phyloP scores from a whole-genome alignment of 1,140 invertebrate species.

The Trachelipus rathkii region DNA sequence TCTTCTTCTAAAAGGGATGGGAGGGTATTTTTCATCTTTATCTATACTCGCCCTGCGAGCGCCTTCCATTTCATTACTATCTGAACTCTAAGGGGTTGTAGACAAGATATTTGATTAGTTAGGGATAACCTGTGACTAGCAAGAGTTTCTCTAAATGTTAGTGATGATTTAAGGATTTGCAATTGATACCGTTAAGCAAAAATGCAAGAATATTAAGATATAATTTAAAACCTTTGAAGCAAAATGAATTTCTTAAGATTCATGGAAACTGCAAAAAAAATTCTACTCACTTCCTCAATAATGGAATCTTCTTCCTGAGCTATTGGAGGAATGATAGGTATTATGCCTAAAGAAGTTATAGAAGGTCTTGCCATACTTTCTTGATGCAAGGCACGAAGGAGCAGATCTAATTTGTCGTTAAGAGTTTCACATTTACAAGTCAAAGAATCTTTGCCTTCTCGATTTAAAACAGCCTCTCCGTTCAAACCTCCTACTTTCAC shows the following conservation, averaged over 20 bases:
- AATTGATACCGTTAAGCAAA: too few species aligned
- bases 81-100: neutral
- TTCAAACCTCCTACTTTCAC: slow-evolving; percentile 53
- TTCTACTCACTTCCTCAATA: slow-evolving; percentile 46
- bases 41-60: neutral
- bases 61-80: neutral
- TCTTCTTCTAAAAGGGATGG: neutral
- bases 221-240: too few species aligned
- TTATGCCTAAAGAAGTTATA: neutral
- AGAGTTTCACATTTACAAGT: slow-evolving; percentile 67
- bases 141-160: too few species aligned
- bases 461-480: slow-evolving; percentile 51
- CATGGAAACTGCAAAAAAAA: too few species aligned
- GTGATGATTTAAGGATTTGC: too few species aligned
- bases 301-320: slow-evolving; percentile 30
- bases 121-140: too few species aligned
- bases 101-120: too few species aligned
- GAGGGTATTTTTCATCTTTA: slow-evolving; percentile 5
- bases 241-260: too few species aligned
- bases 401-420: slow-evolving; percentile 69
- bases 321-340: slow-evolving; percentile 3
- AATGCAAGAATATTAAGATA: too few species aligned
- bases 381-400: slow-evolving; percentile 67
- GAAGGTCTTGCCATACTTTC: slow-evolving; percentile 53
- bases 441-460: slow-evolving; percentile 51